A percentile compares a stretch with the other conserved stretches of the same genome.
These are phyloP conservation scores for Rhipidura dahli DNA, from an alignment of 2,113 vertebrate species.

Conservation along the genomic window DNA sequence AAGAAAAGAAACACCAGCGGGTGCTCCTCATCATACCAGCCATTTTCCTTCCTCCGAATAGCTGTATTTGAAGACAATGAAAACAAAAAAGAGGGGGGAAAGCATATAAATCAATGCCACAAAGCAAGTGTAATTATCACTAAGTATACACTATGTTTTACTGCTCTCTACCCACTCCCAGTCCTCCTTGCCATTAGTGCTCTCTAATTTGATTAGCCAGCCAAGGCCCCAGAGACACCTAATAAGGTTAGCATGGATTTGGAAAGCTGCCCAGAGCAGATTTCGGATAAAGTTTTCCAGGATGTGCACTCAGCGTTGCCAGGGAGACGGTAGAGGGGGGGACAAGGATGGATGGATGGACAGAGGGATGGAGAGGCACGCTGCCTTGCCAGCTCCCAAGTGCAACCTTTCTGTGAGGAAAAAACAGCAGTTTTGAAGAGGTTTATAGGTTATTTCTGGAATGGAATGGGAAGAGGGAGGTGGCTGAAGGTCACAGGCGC, in stretches of 20 bases:
- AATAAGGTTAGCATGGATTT: slow-evolving; percentile 99
- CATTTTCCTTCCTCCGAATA: slow-evolving; percentile 97
- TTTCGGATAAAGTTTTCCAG: slow-evolving; percentile 82
- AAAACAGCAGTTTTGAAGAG: not conserved
- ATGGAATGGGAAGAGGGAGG: not conserved
- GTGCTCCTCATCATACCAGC: slow-evolving; percentile 98
- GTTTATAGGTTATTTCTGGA: not conserved
- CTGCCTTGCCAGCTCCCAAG: not conserved
- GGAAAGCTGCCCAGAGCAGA: slow-evolving; percentile 82
- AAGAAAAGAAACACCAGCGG: slow-evolving; percentile 96
- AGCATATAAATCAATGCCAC: slow-evolving; percentile 85
- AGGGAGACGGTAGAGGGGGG: slow-evolving; percentile 65
- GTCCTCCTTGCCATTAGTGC: slow-evolving; percentile 92
- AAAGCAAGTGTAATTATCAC: slow-evolving; percentile 85
- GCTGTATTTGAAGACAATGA: slow-evolving; percentile 71
- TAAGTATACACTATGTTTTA: slow-evolving; percentile 85
- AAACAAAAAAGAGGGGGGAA: slow-evolving; percentile 22
- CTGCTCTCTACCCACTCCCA: slow-evolving; percentile 83
- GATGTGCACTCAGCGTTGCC: slow-evolving; percentile 81
- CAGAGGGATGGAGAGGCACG: not conserved
- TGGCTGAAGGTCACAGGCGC: not conserved
- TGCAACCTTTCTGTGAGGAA: not conserved
- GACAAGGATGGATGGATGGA: slow-evolving; percentile 27
- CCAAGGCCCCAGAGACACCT: slow-evolving; percentile 89
- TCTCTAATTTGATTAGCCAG: slow-evolving; percentile 94